Conservation (phyloP, 1,140 invertebrate species). For the Spodoptera litura region DNA sequence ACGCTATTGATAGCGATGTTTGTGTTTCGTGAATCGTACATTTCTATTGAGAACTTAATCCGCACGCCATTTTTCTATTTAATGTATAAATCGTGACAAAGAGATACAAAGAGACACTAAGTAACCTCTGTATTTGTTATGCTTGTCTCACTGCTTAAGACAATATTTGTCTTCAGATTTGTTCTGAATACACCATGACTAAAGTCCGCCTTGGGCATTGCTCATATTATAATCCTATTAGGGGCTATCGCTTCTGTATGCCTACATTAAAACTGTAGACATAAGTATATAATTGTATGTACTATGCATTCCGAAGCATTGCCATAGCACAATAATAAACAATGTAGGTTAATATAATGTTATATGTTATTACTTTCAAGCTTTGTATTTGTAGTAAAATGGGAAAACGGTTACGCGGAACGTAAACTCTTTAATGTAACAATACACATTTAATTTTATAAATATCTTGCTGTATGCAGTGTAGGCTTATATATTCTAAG, state of each 20-base stretch:
- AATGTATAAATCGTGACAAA: slow-evolving; percentile 42
- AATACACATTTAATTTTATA: not conserved
- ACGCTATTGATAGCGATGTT: slow-evolving; percentile 32
- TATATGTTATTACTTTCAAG: not conserved
- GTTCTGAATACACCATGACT: slow-evolving; percentile 60
- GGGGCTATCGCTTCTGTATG: slow-evolving; percentile 25
- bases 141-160: slow-evolving; percentile 58
- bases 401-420: too few relatives aligned
- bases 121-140: slow-evolving; percentile 29
- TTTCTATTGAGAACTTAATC: slow-evolving; percentile 36
- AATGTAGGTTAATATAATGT: not conserved
- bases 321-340: not conserved
- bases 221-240: slow-evolving; percentile 44
- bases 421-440: not conserved
- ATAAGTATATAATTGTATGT: not conserved
- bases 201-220: slow-evolving; percentile 52
- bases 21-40: slow-evolving; percentile 45
- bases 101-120: slow-evolving; percentile 22
- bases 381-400: not conserved
- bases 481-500: not conserved
- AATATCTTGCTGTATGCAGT: not conserved
- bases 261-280: slow-evolving; percentile 1
- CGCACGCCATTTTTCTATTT: slow-evolving; percentile 31
- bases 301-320: not conserved
- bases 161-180: slow-evolving; percentile 69